Percentiles rank a stretch among this genome's conserved stretches.
phyloP scores from a whole-genome alignment of 2,113 vertebrate species.

The Micronycteris hirsuta region DNA sequence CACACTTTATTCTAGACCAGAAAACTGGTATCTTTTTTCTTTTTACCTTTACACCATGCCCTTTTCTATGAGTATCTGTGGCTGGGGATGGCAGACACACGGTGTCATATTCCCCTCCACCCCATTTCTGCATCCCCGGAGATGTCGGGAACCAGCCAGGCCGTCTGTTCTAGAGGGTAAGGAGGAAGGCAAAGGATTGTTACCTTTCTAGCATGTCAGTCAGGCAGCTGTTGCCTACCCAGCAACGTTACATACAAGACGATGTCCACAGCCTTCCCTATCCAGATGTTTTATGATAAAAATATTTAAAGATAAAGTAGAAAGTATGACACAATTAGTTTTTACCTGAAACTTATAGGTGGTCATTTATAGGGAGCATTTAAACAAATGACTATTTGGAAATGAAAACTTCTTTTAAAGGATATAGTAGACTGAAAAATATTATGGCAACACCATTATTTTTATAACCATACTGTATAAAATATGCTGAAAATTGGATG shows the following conservation, averaged over 20 bases:
- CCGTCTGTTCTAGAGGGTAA: neutral
- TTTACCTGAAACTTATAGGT: neutral
- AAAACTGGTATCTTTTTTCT: constrained; percentile 7
- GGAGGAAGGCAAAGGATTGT: neutral
- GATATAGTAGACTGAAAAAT: neutral
- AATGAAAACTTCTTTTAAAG: neutral
- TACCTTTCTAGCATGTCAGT: neutral
- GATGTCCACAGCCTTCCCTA: neutral
- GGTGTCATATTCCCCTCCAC: fast-evolving
- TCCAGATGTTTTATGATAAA: neutral
- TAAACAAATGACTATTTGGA: neutral
- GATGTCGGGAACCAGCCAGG: neutral
- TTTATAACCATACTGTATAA: neutral
- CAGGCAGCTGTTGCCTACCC: neutral
- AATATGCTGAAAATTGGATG: neutral
- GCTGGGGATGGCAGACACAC: too few relatives aligned
- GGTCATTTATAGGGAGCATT: neutral
- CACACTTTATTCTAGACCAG: constrained; percentile 29
- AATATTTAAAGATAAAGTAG: constrained; percentile 2
- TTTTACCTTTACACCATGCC: neutral
- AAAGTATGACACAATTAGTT: neutral
- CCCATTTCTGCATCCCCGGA: neutral
- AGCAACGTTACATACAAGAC: neutral
- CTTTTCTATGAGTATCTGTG: neutral
- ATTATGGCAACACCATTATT: neutral